A percentile compares a stretch with the other conserved stretches of the same genome.
Evolutionary conservation across 2,113 vertebrate species (phyloP).

Genomic region (Calypte anna): DNA sequence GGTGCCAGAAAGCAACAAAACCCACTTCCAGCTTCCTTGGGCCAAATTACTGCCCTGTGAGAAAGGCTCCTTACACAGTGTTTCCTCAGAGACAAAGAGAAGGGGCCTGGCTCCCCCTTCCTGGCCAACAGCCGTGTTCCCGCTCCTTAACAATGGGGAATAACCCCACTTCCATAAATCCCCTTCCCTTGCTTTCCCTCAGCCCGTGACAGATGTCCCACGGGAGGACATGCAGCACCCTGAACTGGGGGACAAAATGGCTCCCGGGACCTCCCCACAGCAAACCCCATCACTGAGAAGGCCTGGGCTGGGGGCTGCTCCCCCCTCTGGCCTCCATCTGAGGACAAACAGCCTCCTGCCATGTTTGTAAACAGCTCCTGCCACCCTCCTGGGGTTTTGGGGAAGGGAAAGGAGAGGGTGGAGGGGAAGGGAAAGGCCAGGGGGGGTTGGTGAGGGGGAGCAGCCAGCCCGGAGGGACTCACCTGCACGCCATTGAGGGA

Average conservation of each 20-base stretch:
- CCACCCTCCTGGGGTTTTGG: not conserved
- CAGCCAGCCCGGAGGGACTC: not conserved
- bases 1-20: conserved; percentile 68
- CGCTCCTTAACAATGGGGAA: not conserved
- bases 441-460: not conserved
- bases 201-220: not conserved
- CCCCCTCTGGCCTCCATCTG: not conserved
- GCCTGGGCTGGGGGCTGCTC: not conserved
- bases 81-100: not conserved
- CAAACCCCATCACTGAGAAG: rapidly evolving
- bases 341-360: not conserved
- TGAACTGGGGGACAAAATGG: not conserved
- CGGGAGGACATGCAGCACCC: not conserved
- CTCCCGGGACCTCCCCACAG: not conserved
- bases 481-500: conserved; percentile 86
- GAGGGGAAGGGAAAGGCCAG: not conserved
- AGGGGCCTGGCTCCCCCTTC: conserved; percentile 14
- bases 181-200: not conserved
- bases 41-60: conserved; percentile 26
- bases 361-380: not conserved
- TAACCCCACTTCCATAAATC: not conserved
- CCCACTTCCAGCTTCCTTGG: conserved; percentile 57
- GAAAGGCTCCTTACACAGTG: conserved; percentile 38
- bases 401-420: not conserved
- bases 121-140: not conserved